phyloP scores from a whole-genome alignment of 2,888 invertebrate genomes.

The Nymphalis c-album region DNA sequence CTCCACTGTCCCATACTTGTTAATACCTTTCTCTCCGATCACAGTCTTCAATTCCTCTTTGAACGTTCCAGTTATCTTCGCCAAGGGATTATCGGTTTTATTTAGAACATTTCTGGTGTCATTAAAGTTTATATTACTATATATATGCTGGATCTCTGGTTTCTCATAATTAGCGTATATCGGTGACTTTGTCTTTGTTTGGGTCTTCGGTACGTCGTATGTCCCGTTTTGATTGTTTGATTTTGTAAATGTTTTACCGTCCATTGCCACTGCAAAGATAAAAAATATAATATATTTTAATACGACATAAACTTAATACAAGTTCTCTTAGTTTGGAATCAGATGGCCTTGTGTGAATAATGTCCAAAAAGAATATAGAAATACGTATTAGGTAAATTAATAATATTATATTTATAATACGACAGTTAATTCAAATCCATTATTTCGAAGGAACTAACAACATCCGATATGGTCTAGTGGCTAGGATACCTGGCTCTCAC shows the following conservation, averaged over 20 bases:
- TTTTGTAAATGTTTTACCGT: constrained; percentile 68
- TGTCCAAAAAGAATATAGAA: no score
- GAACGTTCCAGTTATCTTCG: constrained; percentile 55
- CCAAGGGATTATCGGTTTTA: constrained; percentile 67
- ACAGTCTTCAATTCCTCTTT: constrained; percentile 73
- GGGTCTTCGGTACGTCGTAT: constrained; percentile 55
- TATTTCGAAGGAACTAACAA: constrained; percentile 72
- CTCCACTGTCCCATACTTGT: constrained; percentile 18
- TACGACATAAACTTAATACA: no score
- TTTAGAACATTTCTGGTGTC: constrained; percentile 52
- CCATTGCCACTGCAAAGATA: constrained; percentile 68
- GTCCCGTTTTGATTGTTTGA: constrained; percentile 53
- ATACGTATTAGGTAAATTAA: background rate
- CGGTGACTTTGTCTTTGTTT: constrained; percentile 52
- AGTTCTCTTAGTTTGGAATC: no score
- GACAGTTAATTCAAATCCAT: background rate
- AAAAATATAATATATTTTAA: constrained; percentile 5
- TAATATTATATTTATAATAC: background rate
- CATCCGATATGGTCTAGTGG: constrained; percentile 36
- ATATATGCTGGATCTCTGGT: constrained; percentile 54
- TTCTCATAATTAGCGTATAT: constrained; percentile 70
- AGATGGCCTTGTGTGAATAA: no score
- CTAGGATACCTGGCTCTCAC: constrained; percentile 38
- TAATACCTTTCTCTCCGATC: constrained; percentile 53
- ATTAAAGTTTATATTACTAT: constrained; percentile 65